These are phyloP conservation scores for Spinus pinus DNA, from an alignment of 2,797 vertebrate species.

Conservation along the genomic window DNA sequence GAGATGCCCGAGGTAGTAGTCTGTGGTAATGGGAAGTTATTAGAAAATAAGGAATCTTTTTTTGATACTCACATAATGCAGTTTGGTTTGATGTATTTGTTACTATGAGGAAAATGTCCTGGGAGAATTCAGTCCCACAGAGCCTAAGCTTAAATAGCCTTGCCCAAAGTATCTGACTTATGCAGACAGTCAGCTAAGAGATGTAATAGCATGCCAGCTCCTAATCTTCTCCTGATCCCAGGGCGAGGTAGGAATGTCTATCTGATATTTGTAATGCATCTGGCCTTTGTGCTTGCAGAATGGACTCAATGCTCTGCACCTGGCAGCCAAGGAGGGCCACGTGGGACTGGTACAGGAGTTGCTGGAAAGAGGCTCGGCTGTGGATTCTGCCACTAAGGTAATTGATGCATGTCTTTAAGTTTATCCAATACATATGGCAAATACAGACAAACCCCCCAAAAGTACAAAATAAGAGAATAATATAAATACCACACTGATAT, in stretches of 20 bases:
- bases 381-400: conserved; percentile 97
- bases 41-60: not conserved
- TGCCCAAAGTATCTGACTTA: not conserved
- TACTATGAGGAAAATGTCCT: not conserved
- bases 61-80: not conserved
- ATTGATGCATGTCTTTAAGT: not conserved
- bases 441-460: rapidly evolving
- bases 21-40: not conserved
- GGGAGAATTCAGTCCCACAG: not conserved
- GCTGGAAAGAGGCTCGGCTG: conserved; percentile 88
- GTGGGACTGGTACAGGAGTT: conserved; percentile 94
- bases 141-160: not conserved
- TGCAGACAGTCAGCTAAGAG: not conserved
- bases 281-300: conserved; percentile 81
- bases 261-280: not conserved
- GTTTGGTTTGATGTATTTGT: not conserved
- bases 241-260: not conserved
- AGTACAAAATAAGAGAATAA: not conserved
- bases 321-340: conserved; percentile 97
- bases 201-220: not conserved
- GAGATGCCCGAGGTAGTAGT: not conserved
- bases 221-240: not conserved
- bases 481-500: not conserved
- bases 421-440: not conserved
- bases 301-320: conserved; percentile 96